Base-by-base conservation (phyloP, 2,888 invertebrate species). In the Gymnosoma rotundatum region DNA sequence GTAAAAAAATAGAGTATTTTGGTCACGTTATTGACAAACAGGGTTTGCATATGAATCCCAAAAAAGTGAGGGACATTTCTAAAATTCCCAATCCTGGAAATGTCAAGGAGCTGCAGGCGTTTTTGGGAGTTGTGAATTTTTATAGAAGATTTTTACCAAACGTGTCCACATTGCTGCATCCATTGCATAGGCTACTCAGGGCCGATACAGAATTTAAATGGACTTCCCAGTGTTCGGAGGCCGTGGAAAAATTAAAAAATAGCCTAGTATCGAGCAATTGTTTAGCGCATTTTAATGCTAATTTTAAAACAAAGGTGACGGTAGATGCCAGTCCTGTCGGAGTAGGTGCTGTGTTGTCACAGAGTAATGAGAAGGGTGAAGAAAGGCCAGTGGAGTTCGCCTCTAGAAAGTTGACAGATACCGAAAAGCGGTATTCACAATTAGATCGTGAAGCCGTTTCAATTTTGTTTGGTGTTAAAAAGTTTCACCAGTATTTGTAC, bases 331-430 rank as follows among this genome's bases (percentile, higher is more conserved):
- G 86, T 38, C 82, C 87, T 7, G 86, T 85, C 9, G 88, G 85
- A 0, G 86, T 88, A 25, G 88, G 88, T 0, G 87, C 91, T 6
- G 90, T 91, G 10, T 78, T 91, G 20, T 88, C 87, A 2, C 91
- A 91, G 64, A 86, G 87, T 10, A 88, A 86, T 56, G 76, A 74
- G 16, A 88, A 91, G 84, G 90, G 90, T n/a, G 76, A 83, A 45
- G 90, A 91, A 80, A 80, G 89, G 48, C 92, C 90, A 12, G 90
- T 91, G 36, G 87, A 88, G 8, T 92, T 88, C 87, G 90, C 90
- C 0, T 90, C 89, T 14, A 79, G 83, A 88, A 90, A 84, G 60
- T 88, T 88, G 79, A 87, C 74, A 75, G 87, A 52, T 45, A 88
- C 88, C 5, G 87, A 92, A 60, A 86, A 91, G 52, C 83, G 85